Evolutionary conservation across 2,797 vertebrate species (phyloP), one percentile per base, ranked within the genome.

Genomic region (Ambastaia sidthimunki): DNA sequence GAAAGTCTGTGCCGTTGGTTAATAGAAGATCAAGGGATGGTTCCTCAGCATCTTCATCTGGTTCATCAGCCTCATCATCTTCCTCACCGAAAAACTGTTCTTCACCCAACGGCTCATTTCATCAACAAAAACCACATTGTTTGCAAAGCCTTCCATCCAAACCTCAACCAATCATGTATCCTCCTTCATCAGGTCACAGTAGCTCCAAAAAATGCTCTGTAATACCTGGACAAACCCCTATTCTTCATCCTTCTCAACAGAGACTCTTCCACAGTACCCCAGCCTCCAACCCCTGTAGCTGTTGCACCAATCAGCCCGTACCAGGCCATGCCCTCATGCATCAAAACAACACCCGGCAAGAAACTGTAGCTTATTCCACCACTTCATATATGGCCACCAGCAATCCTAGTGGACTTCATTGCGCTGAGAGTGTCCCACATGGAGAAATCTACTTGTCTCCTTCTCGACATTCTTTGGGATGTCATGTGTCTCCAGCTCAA

Each of bases 201-300:
- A 76, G 65, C 55, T 65, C 85, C 72, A 86, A 87, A 68, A 90
- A 89, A 54, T 83, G 44, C 70, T 85, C 89, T 73, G 50, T 82
- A 54, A 85, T 91, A 79, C 88, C 89, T 71, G 80, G 88, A 10
- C 89, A 87, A 67, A 87, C 83, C 73, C 87, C 86, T 85, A 80
- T 34, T 78, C 85, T 1, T 21, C 89, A 71, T 6, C 59, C 66
- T 31, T 86, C 75, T 63, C 88, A 87, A n/a, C 69, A 81, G 15
- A 63, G 31, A 25, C 80, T 86, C 71, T 85, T 90, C 76, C 93
- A 93, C 83, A 96, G 96, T 86, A 92, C 94, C 31, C 94, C 94
- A 11, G 78, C 93, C 74, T 88, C 91, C 34, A 83, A 80, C 23
- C 90, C 85, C 7, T 92, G 88, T 25, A 37, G 85, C 16, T 97